phyloP scores from a whole-genome alignment of 2,113 vertebrate genomes.

The Pholis gunnellus region DNA sequence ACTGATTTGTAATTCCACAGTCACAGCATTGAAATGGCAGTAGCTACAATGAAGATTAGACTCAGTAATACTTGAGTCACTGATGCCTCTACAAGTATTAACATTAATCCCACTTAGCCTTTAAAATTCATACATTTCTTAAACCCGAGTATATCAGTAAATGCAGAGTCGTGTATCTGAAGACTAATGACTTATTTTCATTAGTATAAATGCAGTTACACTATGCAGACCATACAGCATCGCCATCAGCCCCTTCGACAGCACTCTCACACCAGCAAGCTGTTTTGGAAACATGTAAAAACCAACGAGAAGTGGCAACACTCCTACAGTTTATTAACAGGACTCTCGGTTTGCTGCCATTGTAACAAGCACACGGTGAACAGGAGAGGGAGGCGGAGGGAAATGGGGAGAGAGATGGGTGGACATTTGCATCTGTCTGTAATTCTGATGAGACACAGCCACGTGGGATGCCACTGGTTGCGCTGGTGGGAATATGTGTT shows the following conservation, averaged over 20 bases:
- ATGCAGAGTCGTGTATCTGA: slow-evolving; percentile 8
- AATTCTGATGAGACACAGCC: slow-evolving; percentile 68
- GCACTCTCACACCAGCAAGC: slow-evolving; percentile 40
- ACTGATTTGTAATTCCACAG: slow-evolving; percentile 45
- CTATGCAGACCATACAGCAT: neutral
- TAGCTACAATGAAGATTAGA: slow-evolving; percentile 47
- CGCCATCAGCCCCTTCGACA: neutral
- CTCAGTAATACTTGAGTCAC: slow-evolving; percentile 30
- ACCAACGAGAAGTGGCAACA: slow-evolving; percentile 42
- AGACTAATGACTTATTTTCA: slow-evolving; percentile 19
- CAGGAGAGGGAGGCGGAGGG: slow-evolving; percentile 22
- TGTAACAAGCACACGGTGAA: slow-evolving; percentile 29
- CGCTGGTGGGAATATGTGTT: neutral
- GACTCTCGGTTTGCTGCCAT: slow-evolving; percentile 42
- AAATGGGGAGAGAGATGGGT: slow-evolving; percentile 28
- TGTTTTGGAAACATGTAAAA: slow-evolving; percentile 31
- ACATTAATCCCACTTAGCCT: slow-evolving; percentile 59
- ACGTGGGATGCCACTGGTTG: slow-evolving; percentile 33
- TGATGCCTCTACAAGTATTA: slow-evolving; percentile 35
- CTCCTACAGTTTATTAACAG: slow-evolving; percentile 64
- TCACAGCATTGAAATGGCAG: slow-evolving; percentile 38
- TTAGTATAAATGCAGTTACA: neutral
- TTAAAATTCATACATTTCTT: slow-evolving; percentile 32
- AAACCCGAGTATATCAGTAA: slow-evolving; percentile 22
- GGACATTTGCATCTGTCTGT: slow-evolving; percentile 73